Base-by-base conservation (phyloP, 2,797 vertebrate species). In the Hippopotamyrus pictus region DNA sequence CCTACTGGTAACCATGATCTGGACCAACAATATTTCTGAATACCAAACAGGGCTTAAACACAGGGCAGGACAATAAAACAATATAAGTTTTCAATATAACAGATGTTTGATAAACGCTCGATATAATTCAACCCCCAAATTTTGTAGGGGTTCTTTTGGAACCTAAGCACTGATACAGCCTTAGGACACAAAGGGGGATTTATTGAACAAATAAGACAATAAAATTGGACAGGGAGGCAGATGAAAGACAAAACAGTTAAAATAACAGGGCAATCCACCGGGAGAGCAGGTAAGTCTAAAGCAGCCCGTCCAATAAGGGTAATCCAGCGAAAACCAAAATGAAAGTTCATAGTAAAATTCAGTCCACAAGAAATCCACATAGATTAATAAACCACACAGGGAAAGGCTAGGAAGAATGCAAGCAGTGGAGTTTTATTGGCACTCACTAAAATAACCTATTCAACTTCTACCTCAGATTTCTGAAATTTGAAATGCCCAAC, bases 11-110 rank as follows among this genome's bases (percentile, higher is more conserved):
- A 91, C 91, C 90, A 91, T 91, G 91, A 93, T 91, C 91, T 91
- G 89, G 92, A 83, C 90, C 90, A 91, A 91, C 84, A 87, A 90
- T 90, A 90, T 90, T 91, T 92, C 87, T 3, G n/a, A 90, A 65
- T 90, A 89, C 90, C 90, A 90, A 90, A 89, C 73, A 86, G 37
- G 87, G 76, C 82, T 69, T 44, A 93, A 89, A 73, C 22, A 65
- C 22, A 65, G 22, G 59, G 57, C 57, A 22, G 57, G 57, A 22
- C 22, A 29, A 65, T 65, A 65, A 65, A 65, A 25, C 59, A 65
- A 65, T 65, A 11, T 1, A 65, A 29, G 3, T 65, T 65, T 65
- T 65, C 59, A 65, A 65, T 65, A 65, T 65, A 65, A 65, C 59
- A 25, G 57, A 62, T 25, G n/a, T 9, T 29, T 29, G 22, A 65